phyloP scores from a whole-genome alignment of 2,797 vertebrate genomes.

The Novumbra hubbsi region DNA sequence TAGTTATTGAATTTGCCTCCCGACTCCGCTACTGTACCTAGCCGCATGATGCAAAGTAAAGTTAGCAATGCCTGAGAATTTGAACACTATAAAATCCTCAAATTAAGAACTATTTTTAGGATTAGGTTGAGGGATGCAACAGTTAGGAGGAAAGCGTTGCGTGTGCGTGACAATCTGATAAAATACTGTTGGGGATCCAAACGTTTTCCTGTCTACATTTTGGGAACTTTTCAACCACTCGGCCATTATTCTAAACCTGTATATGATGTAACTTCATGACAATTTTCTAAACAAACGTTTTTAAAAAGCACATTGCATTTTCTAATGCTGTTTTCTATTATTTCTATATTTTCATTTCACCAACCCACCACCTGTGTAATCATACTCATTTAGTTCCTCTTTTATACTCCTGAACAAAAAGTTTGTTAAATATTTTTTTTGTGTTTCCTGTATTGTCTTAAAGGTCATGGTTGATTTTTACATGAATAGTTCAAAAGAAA shows the following conservation, averaged over 20 bases:
- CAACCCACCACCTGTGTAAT: not conserved
- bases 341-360: not conserved
- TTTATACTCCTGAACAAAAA: not conserved
- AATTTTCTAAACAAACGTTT: not conserved
- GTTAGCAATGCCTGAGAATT: too few species aligned
- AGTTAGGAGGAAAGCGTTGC: too few species aligned
- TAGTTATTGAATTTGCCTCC: too few species aligned
- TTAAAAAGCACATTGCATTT: not conserved
- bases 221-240: not conserved
- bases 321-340: not conserved
- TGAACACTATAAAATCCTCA: too few species aligned
- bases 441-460: not conserved
- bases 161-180: too few species aligned
- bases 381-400: not conserved
- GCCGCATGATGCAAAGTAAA: too few species aligned
- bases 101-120: too few species aligned
- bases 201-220: not conserved
- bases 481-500: not conserved
- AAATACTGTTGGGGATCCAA: not conserved
- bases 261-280: not conserved
- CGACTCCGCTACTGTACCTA: too few species aligned
- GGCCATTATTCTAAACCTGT: not conserved
- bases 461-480: not conserved
- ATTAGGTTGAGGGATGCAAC: too few species aligned
- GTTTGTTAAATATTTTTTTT: not conserved